These are phyloP conservation scores for Sesamia inferens DNA, from an alignment of 2,888 invertebrate species.

Conservation along the genomic window DNA sequence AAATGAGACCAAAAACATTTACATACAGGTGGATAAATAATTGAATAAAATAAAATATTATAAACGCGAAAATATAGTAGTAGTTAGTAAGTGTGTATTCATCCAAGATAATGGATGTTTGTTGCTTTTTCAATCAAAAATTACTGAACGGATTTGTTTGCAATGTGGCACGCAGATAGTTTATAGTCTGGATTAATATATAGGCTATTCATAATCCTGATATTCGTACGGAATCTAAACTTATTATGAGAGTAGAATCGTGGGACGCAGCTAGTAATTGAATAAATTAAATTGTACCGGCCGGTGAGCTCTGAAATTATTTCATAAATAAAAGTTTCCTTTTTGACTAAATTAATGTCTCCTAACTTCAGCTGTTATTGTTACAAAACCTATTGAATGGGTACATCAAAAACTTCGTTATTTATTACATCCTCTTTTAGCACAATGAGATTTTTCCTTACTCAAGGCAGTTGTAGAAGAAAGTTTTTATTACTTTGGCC, in stretches of 20 bases:
- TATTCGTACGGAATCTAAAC: too few relatives aligned
- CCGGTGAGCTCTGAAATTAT: not conserved
- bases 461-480: slow-evolving; percentile 22
- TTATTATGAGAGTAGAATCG: too few relatives aligned
- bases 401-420: slow-evolving; percentile 47
- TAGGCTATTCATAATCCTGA: too few relatives aligned
- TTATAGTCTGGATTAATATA: too few relatives aligned
- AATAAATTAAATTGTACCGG: not conserved
- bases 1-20: not conserved
- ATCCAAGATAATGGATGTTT: too few relatives aligned
- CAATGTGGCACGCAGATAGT: too few relatives aligned
- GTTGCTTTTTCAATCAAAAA: too few relatives aligned
- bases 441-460: slow-evolving; percentile 26
- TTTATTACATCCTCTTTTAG: slow-evolving; percentile 36
- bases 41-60: not conserved
- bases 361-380: slow-evolving; percentile 8
- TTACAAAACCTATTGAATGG: slow-evolving; percentile 10
- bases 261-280: too few relatives aligned
- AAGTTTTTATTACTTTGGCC: slow-evolving; percentile 42
- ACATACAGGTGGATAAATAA: not conserved
- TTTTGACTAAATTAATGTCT: slow-evolving; percentile 34
- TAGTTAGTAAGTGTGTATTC: too few relatives aligned
- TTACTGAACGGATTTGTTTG: too few relatives aligned
- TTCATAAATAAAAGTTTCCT: not conserved
- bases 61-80: too few relatives aligned